phyloP scores from a whole-genome alignment of 2,113 vertebrate species.

The Dinomys branickii region DNA sequence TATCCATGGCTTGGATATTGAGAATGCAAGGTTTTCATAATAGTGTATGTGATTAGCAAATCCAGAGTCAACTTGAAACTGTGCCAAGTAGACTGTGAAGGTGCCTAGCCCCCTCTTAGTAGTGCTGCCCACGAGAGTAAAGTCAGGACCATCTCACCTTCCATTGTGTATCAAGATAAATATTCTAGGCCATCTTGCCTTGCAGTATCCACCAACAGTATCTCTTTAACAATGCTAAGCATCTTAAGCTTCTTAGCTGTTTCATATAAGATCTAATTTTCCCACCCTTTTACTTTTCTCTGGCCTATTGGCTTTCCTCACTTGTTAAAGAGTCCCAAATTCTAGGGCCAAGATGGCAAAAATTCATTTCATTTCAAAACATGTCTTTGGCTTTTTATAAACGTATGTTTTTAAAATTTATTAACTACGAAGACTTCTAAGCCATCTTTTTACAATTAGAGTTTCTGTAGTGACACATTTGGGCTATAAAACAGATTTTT shows the following conservation, averaged over 20 bases:
- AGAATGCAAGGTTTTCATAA: slow-evolving; percentile 19
- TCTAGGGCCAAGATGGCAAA: not conserved
- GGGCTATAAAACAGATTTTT: not conserved
- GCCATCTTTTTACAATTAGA: slow-evolving; percentile 20
- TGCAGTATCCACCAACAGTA: not conserved
- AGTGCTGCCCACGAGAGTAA: not conserved
- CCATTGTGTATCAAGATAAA: not conserved
- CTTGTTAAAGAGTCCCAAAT: not conserved
- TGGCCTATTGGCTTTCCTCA: not conserved
- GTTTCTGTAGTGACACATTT: not conserved
- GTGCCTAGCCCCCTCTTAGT: not conserved
- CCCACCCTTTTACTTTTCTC: not conserved
- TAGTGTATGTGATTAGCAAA: not conserved
- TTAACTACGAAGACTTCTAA: not conserved
- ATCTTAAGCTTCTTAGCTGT: slow-evolving; percentile 17
- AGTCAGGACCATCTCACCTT: not conserved
- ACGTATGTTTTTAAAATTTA: slow-evolving; percentile 2
- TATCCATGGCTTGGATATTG: not conserved
- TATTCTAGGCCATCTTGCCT: not conserved
- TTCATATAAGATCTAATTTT: not conserved
- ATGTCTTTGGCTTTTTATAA: not conserved
- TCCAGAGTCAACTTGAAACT: not conserved
- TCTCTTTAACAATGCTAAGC: not conserved
- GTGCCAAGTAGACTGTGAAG: not conserved
- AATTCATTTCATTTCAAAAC: slow-evolving; percentile 14